Conservation (phyloP, 2,888 invertebrate species). For the Dyspetes luteomarginatus region DNA sequence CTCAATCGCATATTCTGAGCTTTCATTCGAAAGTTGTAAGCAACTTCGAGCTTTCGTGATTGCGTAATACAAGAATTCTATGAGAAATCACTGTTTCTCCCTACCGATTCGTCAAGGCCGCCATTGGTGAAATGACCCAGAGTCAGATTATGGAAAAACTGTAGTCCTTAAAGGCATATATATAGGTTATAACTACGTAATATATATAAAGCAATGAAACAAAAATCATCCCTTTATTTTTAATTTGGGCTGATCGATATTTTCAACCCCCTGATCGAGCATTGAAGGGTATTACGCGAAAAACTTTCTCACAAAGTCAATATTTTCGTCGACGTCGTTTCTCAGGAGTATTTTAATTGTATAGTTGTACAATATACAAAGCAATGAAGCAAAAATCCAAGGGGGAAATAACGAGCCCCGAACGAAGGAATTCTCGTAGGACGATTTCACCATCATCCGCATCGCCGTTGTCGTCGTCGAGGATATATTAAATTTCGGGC, state of each 20-base stretch:
- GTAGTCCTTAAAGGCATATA: too few relatives aligned
- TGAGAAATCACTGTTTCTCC: neutral
- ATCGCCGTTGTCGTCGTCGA: conserved; percentile 6
- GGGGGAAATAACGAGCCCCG: conserved; percentile 13
- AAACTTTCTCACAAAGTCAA: too few relatives aligned
- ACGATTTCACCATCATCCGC: neutral
- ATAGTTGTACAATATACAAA: neutral
- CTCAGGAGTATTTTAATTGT: too few relatives aligned
- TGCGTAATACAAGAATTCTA: neutral
- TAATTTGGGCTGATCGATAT: too few relatives aligned
- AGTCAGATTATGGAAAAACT: too few relatives aligned
- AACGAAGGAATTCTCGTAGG: conserved; percentile 29
- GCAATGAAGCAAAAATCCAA: conserved; percentile 20
- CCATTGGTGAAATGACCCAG: too few relatives aligned
- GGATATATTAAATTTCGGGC: conserved; percentile 57
- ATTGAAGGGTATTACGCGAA: too few relatives aligned
- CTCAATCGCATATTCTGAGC: conserved; percentile 11
- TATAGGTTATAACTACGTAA: too few relatives aligned
- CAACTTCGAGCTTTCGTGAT: conserved; percentile 25
- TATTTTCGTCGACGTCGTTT: too few relatives aligned
- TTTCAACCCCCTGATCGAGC: too few relatives aligned
- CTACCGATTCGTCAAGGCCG: neutral
- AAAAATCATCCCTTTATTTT: too few relatives aligned
- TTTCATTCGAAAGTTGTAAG: conserved; percentile 34
- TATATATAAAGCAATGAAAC: too few relatives aligned